Evolutionary conservation across 2,113 vertebrate species (phyloP).

Genomic region (Ranitomeya variabilis): DNA sequence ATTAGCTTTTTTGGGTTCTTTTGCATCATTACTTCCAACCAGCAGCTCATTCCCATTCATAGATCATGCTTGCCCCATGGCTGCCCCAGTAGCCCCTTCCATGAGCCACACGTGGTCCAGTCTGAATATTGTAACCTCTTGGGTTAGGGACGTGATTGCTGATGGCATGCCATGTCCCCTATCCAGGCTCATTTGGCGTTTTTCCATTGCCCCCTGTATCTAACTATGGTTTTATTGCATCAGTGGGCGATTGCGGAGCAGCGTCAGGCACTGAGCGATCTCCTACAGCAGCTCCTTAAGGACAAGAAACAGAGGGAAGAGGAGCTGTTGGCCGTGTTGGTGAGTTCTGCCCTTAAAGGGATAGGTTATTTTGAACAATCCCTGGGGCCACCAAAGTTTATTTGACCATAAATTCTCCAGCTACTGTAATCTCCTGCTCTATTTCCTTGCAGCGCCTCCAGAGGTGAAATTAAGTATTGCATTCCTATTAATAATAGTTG

Average conservation of each 20-base stretch:
- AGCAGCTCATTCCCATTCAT: neutral
- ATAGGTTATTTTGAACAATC: neutral
- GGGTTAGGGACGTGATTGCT: neutral
- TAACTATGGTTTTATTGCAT: slow-evolving; percentile 59
- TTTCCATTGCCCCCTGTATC: neutral
- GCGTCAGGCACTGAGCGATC: slow-evolving; percentile 75
- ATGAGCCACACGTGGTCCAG: neutral
- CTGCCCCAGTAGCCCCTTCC: neutral
- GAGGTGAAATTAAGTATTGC: neutral
- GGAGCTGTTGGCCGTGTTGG: slow-evolving; percentile 86
- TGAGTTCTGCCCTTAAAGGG: slow-evolving; percentile 65
- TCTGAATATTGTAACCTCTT: neutral
- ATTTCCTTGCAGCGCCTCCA: neutral
- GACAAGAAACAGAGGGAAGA: slow-evolving; percentile 88
- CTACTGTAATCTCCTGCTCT: neutral
- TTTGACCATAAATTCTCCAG: neutral
- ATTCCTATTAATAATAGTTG: neutral
- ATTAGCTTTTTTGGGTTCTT: neutral
- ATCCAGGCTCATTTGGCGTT: neutral
- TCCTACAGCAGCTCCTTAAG: slow-evolving; percentile 93
- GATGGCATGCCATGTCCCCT: neutral
- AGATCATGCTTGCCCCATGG: slow-evolving; percentile 8
- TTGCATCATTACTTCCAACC: slow-evolving; percentile 10
- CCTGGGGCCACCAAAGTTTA: neutral
- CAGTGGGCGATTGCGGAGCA: slow-evolving; percentile 85